Base-by-base conservation (phyloP, 2,113 vertebrate genomes). In the Indri indri region DNA sequence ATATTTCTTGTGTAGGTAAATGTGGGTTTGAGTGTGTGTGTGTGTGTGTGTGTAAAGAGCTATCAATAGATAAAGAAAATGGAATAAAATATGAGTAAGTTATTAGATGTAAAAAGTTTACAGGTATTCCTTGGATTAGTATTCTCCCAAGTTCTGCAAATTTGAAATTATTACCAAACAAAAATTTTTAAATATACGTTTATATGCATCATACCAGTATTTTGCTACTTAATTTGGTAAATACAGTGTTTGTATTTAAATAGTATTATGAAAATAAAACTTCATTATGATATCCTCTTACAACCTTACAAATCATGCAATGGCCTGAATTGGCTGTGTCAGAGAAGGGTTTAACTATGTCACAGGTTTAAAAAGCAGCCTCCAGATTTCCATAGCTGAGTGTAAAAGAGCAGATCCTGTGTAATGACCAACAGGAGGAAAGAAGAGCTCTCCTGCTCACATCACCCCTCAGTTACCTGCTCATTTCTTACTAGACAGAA, bases 181-280 rank as follows among this genome's bases (percentile, higher is more conserved):
- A 65, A 57, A 18, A 2, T 32, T 86, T 94, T 50, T 30, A 88
- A 57, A 63, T 50, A 88, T n/a, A 66, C 18, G 8, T 70, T 45
- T 90, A 54, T 45, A n/a, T 27, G 42, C 45, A 68, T 54, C 8
- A n/a, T 12, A 32, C 20, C 34, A 93, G n/a, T 54, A 85, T 89
- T 93, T 37, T 91, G 87, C n/a, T 90, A 95, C 13, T 84, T 79
- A 68, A 52, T 63, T 83, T 86, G 40, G 34, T 85, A 90, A 96
- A 76, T 20, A 79, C 0, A 73, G 18, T 50, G 22, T 83, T 65
- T 63, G 25, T 25, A 65, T 71, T 76, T 91, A 93, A 95, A 81
- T 17, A 77, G 17, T 14, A 61, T 8, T 73, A 5, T 50, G 16
- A 96, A 80, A 90, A 85, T 34, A 47, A n/a, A 61, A 71, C 42